Base-by-base conservation (phyloP, 2,888 invertebrate species). In the Crossocerus cetratus region DNA sequence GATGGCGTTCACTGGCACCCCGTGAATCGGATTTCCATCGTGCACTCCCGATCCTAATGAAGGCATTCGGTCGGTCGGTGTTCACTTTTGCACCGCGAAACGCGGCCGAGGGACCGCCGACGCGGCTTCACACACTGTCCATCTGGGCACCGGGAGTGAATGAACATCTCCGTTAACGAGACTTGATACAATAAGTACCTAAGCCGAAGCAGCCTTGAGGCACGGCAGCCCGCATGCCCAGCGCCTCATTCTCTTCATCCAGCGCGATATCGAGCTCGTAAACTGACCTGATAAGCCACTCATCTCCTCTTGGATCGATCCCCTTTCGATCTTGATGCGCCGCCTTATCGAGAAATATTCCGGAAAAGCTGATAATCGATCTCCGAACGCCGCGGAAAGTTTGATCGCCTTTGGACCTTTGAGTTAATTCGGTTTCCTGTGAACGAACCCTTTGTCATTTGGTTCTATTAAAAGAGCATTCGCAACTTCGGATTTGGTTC, bases 121-220 rank as follows among this genome's bases (percentile, higher is more conserved):
- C 77, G 79, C 75, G 78, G 77, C 80, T 72, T 66, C 69, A 76
- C 70, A 56, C 63, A 74, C 76, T 81, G 74, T 66, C 68, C 79
- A 81, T 81, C 82, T 65, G 72, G 58, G 32, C 58, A 65, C 42
- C 67, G 58, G 77, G 79, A 83, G 83, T 78, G 83, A 83, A 83
- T 78, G 82, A 80, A 83, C 79, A 80, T 80, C 78, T 85, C 83
- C 77, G 86, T 87, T 90, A 90, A 90, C 88, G 83, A 90, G 90
- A 84, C 90, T 89, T 90, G 89, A 90, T 90, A 89, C 87, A 90
- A 90, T 90, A 90, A 90, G 87, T 90, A 89, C 89, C 87, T 84
- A 86, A 77, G 83, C 82, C 67, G 81, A 83, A 77, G 82, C 86
- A 88, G 87, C 89, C 90, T 89, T 90, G 89, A 86, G 83, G 77